A percentile compares a stretch with the other conserved stretches of the same genome.
Conservation (phyloP, 2,888 invertebrate species). For the Leucozona laternaria region DNA sequence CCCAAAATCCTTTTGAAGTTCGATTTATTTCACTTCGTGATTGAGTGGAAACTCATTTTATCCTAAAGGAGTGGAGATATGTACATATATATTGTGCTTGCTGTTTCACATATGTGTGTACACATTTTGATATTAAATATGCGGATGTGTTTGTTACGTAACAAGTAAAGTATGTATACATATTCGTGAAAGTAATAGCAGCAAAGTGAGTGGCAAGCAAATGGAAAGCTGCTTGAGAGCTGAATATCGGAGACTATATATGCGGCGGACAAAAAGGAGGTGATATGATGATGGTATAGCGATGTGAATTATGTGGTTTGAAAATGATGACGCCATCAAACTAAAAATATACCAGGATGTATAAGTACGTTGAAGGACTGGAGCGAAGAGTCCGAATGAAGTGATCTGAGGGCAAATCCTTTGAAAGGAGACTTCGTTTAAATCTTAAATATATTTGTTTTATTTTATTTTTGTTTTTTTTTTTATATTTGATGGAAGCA, state of each 20-base stretch:
- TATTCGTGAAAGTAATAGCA: conserved; percentile 48
- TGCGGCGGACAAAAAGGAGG: background rate
- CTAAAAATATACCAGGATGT: conserved; percentile 33
- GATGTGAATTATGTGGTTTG: conserved; percentile 29
- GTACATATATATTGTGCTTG: conserved; percentile 22
- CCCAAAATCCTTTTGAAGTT: conserved; percentile 75
- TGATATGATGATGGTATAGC: background rate
- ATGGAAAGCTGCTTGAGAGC: conserved; percentile 9
- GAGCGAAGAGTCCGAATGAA: background rate
- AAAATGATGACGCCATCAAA: conserved; percentile 26
- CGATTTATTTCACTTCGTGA: conserved; percentile 75
- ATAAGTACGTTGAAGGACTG: conserved; percentile 31
- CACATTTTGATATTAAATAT: background rate
- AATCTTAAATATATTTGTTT: conserved; percentile 58
- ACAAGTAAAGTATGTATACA: conserved; percentile 44
- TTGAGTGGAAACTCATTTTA: conserved; percentile 74
- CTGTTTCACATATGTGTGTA: background rate
- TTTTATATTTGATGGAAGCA: conserved; percentile 30
- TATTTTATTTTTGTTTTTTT: background rate
- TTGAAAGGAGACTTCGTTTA: conserved; percentile 44
- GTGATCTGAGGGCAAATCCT: conserved; percentile 51
- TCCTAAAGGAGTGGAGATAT: conserved; percentile 42
- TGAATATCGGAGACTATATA: background rate
- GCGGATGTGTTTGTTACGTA: conserved; percentile 49
- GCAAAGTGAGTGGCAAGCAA: conserved; percentile 43